Conservation (phyloP, 1,140 invertebrate species). For the Tetramorium parvispinum region DNA sequence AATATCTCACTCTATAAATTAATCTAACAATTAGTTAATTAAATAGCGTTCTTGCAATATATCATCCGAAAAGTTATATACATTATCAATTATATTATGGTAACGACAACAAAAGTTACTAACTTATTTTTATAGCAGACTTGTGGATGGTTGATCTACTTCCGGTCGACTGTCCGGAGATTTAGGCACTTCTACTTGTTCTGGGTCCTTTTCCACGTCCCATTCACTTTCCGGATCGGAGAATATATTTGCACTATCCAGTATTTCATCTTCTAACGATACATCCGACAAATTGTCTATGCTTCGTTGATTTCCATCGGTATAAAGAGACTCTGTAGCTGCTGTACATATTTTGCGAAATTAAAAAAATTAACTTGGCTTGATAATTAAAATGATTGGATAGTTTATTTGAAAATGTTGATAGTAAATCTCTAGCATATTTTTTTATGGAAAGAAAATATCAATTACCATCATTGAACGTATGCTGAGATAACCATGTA, state of each 20-base stretch:
- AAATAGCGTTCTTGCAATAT: not conserved
- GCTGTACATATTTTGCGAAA: conserved; percentile 43
- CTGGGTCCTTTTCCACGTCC: conserved; percentile 81
- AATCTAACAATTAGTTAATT: not conserved
- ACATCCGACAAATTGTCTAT: conserved; percentile 83
- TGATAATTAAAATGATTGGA: not conserved
- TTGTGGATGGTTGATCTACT: conserved; percentile 82
- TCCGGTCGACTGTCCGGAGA: conserved; percentile 82
- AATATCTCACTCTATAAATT: not conserved
- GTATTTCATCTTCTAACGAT: conserved; percentile 83
- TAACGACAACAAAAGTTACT: conserved; percentile 3
- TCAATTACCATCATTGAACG: conserved; percentile 76
- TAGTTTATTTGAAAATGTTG: conserved; percentile 2
- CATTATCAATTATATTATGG: conserved; percentile 1
- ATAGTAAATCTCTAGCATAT: not conserved
- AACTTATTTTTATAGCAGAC: conserved; percentile 46
- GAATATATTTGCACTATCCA: conserved; percentile 85
- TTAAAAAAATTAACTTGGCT: not conserved
- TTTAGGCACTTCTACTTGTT: conserved; percentile 50
- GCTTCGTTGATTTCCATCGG: conserved; percentile 71
- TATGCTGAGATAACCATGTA: conserved; percentile 81
- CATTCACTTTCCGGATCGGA: conserved; percentile 88
- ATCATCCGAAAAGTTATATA: not conserved
- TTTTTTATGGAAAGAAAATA: not conserved
- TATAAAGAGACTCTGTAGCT: conserved; percentile 67